Percentiles rank a stretch among this genome's conserved stretches.
Conservation (phyloP, 2,888 invertebrate genomes). For the Agrochola lychnidis region DNA sequence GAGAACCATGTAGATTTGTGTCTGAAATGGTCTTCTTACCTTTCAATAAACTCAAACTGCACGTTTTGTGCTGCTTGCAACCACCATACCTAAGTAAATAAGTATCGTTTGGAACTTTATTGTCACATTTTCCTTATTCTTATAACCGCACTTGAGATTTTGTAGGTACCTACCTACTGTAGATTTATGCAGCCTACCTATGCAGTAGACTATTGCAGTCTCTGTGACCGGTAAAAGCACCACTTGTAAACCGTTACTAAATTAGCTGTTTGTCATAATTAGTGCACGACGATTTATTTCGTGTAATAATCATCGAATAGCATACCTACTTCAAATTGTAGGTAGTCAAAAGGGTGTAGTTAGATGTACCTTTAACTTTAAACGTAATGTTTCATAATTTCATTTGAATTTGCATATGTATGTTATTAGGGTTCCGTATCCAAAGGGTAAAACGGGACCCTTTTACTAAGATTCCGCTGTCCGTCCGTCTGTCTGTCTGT, state of each 20-base stretch:
- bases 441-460: no score
- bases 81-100: not conserved
- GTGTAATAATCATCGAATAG: not conserved
- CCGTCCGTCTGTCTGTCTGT: no score
- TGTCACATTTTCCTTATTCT: conserved; percentile 38
- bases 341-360: not conserved
- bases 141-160: conserved; percentile 23
- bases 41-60: not conserved
- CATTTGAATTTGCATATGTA: not conserved
- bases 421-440: no score
- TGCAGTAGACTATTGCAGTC: not conserved
- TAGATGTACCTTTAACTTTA: not conserved
- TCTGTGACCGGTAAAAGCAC: not conserved
- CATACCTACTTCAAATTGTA: not conserved
- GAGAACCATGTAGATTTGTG: no score
- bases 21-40: no score
- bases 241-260: conserved; percentile 65
- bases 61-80: not conserved
- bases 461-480: no score
- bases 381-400: no score
- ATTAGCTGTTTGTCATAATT: conserved; percentile 63
- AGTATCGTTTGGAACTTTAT: conserved; percentile 22
- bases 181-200: not conserved
- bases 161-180: not conserved
- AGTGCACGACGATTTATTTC: conserved; percentile 5